Evolutionary conservation across 2,113 vertebrate genomes (phyloP).

Genomic region (Rhynchomys soricoides): DNA sequence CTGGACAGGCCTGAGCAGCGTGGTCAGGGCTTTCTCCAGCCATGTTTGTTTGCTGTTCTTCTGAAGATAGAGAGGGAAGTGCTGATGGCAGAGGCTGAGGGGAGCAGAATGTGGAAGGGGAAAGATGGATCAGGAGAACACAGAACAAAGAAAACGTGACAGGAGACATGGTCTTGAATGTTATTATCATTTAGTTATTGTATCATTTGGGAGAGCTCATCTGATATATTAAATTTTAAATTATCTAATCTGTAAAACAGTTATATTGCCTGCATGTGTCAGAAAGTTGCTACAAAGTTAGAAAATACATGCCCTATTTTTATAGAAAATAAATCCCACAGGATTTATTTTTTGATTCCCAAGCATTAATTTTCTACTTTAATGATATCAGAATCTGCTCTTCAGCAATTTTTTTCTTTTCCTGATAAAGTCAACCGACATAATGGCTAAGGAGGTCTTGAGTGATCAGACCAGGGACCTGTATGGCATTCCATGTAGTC

Average conservation of each 20-base stretch:
- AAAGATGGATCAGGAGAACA: not conserved
- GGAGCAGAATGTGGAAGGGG: not conserved
- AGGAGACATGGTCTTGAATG: not conserved
- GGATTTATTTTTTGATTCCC: not conserved
- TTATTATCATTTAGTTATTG: not conserved
- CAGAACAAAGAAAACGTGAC: not conserved
- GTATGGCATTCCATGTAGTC: too few species aligned
- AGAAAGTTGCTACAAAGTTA: not conserved
- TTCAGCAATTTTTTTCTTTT: not conserved
- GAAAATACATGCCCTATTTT: not conserved
- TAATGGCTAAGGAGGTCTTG: not conserved
- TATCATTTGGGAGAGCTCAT: not conserved
- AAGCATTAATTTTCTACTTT: not conserved
- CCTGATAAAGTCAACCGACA: not conserved
- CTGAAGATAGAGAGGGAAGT: not conserved
- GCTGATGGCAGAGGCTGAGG: not conserved
- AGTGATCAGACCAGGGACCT: not conserved
- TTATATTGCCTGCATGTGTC: not conserved
- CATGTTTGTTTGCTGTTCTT: not conserved
- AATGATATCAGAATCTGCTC: not conserved
- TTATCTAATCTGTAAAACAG: conserved; percentile 1
- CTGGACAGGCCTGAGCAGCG: not conserved
- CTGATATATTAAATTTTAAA: conserved; percentile 3
- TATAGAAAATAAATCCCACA: conserved; percentile 4
- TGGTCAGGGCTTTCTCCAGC: not conserved